A percentile compares a stretch with the other conserved stretches of the same genome.
Conservation (phyloP, 2,113 vertebrate genomes). For the Crotalus tigris region DNA sequence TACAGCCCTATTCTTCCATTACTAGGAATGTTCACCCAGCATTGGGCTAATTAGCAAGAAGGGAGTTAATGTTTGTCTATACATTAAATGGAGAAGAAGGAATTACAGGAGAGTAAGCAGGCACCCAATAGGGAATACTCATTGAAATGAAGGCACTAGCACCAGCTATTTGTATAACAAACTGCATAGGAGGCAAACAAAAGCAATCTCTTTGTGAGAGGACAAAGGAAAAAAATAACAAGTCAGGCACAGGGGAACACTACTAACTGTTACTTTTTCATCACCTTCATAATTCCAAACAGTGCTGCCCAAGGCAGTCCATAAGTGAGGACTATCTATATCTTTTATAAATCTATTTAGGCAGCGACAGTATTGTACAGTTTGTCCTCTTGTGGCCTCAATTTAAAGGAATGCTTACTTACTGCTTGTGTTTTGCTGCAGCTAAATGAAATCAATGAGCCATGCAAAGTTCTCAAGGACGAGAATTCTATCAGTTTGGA, state of each 20-base stretch:
- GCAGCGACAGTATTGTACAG: not conserved
- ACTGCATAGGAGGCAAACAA: not conserved
- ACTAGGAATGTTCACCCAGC: not conserved
- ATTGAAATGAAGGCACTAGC: not conserved
- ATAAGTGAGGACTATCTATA: not conserved
- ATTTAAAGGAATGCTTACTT: constrained; percentile 53
- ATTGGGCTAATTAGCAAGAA: not conserved
- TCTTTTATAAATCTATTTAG: not conserved
- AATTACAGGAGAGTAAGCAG: not conserved
- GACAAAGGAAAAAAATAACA: not conserved
- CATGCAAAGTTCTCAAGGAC: constrained; percentile 77
- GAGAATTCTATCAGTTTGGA: constrained; percentile 62
- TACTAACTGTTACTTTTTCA: not conserved
- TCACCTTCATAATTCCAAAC: not conserved
- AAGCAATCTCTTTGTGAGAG: not conserved
- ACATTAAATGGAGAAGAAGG: not conserved
- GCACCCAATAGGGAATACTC: not conserved
- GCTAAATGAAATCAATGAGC: constrained; percentile 76
- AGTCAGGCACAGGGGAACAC: not conserved
- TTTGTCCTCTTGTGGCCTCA: not conserved
- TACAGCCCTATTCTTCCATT: not conserved
- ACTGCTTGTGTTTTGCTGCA: constrained; percentile 80
- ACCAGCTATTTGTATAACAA: not conserved
- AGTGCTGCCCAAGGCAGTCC: not conserved
- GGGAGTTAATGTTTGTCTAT: not conserved